Base-by-base conservation (phyloP, 2,888 invertebrate species). In the Melanophora roralis region DNA sequence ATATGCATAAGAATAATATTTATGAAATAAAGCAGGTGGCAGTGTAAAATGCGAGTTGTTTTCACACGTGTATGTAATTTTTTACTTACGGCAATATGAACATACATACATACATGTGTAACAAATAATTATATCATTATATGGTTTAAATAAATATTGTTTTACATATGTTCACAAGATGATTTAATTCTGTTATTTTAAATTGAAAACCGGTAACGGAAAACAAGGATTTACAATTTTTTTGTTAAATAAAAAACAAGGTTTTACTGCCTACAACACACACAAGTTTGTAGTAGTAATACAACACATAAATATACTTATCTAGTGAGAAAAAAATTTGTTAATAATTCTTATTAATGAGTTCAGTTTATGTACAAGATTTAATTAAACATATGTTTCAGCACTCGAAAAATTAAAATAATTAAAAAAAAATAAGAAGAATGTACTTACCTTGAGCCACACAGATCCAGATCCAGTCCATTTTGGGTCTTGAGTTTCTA, bases 391-490 rank as follows among this genome's bases (percentile, higher is more conserved):
- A n/a, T n/a, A n/a, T n/a, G n/a, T n/a, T n/a, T n/a, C n/a, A n/a
- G n/a, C n/a, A n/a, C n/a, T n/a, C n/a, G n/a, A n/a, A n/a, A n/a
- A n/a, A n/a, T n/a, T n/a, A n/a, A n/a, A n/a, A n/a, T n/a, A n/a
- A n/a, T n/a, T n/a, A n/a, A n/a, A n/a, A n/a, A n/a, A n/a, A n/a
- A n/a, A n/a, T n/a, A n/a, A n/a, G n/a, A n/a, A n/a, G n/a, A n/a
- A n/a, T n/a, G n/a, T 36, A 19, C 86, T 90, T 88, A 93, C 93
- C 91, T 91, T 92, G 23, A 93, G 88, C 93, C 93, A 93, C 2
- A 87, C 86, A 0, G 92, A 92, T n/a, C 92, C 92, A 43, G 91
- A 91, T 12, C 91, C 90, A 38, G 92, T 91, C 94, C 94, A 94
- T 1, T 89, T 90, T 0, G 91, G 90, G 86, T 93, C 92, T 83